Evolutionary conservation across 2,113 vertebrate species (phyloP).

Genomic region (Baryphthengus martii): DNA sequence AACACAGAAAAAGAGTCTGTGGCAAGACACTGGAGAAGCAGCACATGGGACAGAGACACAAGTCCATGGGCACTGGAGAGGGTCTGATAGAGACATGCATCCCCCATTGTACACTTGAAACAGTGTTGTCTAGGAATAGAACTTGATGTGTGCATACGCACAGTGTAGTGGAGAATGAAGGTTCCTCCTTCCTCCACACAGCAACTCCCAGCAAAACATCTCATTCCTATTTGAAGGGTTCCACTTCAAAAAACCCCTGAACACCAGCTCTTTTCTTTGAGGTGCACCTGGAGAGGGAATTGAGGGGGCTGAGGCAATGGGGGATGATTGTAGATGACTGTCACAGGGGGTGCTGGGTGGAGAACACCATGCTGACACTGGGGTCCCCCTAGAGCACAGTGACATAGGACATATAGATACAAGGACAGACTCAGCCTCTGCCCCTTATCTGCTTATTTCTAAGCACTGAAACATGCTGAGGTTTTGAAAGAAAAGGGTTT

Average conservation of each 20-base stretch:
- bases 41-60: not conserved
- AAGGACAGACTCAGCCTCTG: not conserved
- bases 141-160: not conserved
- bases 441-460: not conserved
- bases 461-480: not conserved
- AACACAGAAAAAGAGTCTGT: not conserved
- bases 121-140: not conserved
- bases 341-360: accelerated
- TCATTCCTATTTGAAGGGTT: not conserved
- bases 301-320: accelerated
- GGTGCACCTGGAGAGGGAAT: not conserved
- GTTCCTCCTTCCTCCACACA: not conserved
- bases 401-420: not conserved
- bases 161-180: accelerated
- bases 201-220: not conserved
- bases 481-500: not conserved
- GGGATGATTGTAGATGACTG: not conserved
- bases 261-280: not conserved
- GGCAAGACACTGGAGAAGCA: not conserved
- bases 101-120: not conserved
- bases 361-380: not conserved
- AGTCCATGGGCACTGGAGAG: not conserved
- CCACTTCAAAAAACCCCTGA: not conserved
- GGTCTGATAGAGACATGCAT: not conserved
- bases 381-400: not conserved